A percentile compares a stretch with the other conserved stretches of the same genome.
Evolutionary conservation across 2,797 vertebrate genomes (phyloP).

Genomic region (Poliocrania exsul): DNA sequence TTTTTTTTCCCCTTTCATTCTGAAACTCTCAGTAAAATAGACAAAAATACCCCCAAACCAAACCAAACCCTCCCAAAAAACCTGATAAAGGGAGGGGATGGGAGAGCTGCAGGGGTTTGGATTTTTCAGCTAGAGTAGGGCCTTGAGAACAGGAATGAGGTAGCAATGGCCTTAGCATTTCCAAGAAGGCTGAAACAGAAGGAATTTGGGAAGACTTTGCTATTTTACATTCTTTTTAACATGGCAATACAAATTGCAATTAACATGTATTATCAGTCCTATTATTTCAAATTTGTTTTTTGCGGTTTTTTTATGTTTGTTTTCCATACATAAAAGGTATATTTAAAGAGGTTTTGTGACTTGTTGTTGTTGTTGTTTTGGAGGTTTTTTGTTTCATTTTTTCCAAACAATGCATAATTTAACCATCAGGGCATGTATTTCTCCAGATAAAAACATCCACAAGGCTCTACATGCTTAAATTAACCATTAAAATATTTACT

Average conservation of each 20-base stretch:
- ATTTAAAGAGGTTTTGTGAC: neutral
- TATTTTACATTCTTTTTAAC: neutral
- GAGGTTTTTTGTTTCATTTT: neutral
- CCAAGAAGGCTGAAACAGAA: neutral
- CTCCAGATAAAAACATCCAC: neutral
- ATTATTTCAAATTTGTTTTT: neutral
- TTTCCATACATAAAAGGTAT: neutral
- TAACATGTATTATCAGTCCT: neutral
- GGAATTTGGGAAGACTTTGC: neutral
- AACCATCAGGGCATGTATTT: neutral
- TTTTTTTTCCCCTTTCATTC: neutral
- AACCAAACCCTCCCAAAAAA: neutral
- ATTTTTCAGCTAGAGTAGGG: neutral
- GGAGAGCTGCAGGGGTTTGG: neutral
- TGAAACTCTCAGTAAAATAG: neutral
- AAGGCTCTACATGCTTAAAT: neutral
- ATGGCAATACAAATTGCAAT: neutral
- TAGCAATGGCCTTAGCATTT: neutral
- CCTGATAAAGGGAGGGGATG: accelerated
- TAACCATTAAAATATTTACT: neutral
- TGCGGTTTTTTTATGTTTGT: neutral
- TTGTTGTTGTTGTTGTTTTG: neutral
- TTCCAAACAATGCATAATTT: neutral
- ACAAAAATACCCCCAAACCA: neutral
- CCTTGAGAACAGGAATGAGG: neutral